Evolutionary conservation across 2,113 vertebrate species (phyloP), one percentile per base, ranked within the genome.

Genomic region (Xenopus borealis): DNA sequence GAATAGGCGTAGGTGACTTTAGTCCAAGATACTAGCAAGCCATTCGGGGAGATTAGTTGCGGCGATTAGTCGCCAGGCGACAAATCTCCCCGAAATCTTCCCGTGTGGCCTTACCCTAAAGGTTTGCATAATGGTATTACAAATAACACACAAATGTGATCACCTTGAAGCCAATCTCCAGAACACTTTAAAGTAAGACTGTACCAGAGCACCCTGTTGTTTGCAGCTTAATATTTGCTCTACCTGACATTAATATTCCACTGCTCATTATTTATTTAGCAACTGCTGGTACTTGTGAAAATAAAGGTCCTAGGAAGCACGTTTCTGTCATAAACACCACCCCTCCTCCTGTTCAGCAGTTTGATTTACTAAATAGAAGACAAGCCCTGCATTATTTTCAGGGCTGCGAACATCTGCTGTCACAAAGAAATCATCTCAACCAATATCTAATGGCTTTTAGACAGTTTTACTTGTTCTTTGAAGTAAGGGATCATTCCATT

Each of bases 371-470:
- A 30, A 66, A 66, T 16, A 59, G 63, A 12, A 58, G 1, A 17
- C 20, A 64, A 64, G 30, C 59, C 63, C 19, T 67, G 45, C 47
- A 45, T 74, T 47, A n/a, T 66, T 67, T 59, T 50, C 72, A 47
- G 72, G 58, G 75, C 78, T 72, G 52, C 68, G 57, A 76, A 72
- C 47, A 46, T 30, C 65, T 23, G 55, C 18, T 69, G n/a, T 16
- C 53, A 59, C 18, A 14, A 59, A 74, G 53, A 47, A 74, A 74
- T 74, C 64, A 74, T 61, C 64, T 46, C 53, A 33, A 1, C 33
- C 52, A 66, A 67, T 67, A 66, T 66, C 67, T 47, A 52, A 73
- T 73, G 72, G 71, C 71, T 75, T 79, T 72, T 72, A 70, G 30
- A 61, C 45, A 53, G 66, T 23, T 72, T 72, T 67, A 19, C 53